These are phyloP conservation scores for Pluvialis apricaria DNA, from an alignment of 2,113 vertebrate genomes.

Conservation along the genomic window DNA sequence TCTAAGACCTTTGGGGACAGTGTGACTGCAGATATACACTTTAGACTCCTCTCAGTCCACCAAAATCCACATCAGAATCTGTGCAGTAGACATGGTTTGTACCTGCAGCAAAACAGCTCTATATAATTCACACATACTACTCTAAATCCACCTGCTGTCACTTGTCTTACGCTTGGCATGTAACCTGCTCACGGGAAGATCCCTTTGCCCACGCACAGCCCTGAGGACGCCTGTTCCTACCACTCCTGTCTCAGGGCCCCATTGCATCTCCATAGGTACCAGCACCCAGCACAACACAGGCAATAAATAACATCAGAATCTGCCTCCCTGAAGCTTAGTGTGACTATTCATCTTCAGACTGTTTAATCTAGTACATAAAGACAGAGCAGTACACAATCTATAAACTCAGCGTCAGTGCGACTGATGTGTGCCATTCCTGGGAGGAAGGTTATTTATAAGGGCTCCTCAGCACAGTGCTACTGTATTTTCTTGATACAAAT, in stretches of 20 bases:
- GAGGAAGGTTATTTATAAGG: not conserved
- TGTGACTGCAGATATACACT: not conserved
- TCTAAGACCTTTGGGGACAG: not conserved
- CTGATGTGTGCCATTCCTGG: not conserved
- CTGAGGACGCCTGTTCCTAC: not conserved
- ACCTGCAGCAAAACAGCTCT: not conserved
- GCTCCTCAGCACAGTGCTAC: not conserved
- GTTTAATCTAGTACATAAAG: not conserved
- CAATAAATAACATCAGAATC: not conserved
- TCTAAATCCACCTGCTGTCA: not conserved
- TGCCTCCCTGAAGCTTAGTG: not conserved
- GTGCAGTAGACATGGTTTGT: not conserved
- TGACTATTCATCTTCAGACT: not conserved
- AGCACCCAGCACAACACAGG: not conserved
- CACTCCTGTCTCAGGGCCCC: not conserved
- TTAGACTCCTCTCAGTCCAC: not conserved
- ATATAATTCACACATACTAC: fast-evolving
- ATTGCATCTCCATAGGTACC: not conserved
- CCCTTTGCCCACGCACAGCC: too few species aligned
- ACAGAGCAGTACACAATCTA: not conserved
- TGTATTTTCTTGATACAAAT: not conserved
- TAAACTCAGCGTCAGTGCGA: fast-evolving
- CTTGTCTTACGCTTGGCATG: not conserved
- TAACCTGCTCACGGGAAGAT: not conserved
- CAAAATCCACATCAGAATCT: not conserved